phyloP scores from a whole-genome alignment of 2,797 vertebrate species.

The Rhinichthys osculus region DNA sequence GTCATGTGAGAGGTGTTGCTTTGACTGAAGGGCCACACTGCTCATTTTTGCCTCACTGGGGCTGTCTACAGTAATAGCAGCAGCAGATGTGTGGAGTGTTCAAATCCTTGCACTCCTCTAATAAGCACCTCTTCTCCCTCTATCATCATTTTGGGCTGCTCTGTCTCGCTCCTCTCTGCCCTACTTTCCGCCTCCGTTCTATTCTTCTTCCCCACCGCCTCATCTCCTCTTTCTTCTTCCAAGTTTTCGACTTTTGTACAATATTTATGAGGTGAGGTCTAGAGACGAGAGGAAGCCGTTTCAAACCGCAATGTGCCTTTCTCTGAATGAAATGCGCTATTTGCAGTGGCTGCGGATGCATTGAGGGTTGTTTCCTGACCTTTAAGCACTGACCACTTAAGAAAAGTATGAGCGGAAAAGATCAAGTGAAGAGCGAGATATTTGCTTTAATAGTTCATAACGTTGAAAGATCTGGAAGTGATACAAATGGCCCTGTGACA shows the following conservation, averaged over 20 bases:
- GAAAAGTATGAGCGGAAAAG: slow-evolving; percentile 31
- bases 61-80: slow-evolving; percentile 60
- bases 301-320: slow-evolving; percentile 51
- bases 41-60: slow-evolving; percentile 51
- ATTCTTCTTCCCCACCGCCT: slow-evolving; percentile 52
- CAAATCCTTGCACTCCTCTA: slow-evolving; percentile 61
- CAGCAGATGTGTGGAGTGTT: slow-evolving; percentile 57
- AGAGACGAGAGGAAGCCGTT: slow-evolving; percentile 59
- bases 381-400: slow-evolving; percentile 48
- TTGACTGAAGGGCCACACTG: slow-evolving; percentile 41
- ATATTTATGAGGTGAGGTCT: slow-evolving; percentile 64
- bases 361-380: slow-evolving; percentile 45
- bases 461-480: slow-evolving; percentile 32
- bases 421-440: slow-evolving; percentile 32
- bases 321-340: slow-evolving; percentile 55
- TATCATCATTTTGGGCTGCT: slow-evolving; percentile 61
- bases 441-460: slow-evolving; percentile 38
- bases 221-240: slow-evolving; percentile 52
- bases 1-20: slow-evolving; percentile 32
- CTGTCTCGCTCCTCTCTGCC: slow-evolving; percentile 58
- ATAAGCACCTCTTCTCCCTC: slow-evolving; percentile 62
- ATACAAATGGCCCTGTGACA: slow-evolving; percentile 23
- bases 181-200: slow-evolving; percentile 60
- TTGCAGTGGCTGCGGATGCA: slow-evolving; percentile 47
- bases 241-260: slow-evolving; percentile 63